Conservation (phyloP, 2,113 vertebrate species). For the Phoenicopterus ruber region DNA sequence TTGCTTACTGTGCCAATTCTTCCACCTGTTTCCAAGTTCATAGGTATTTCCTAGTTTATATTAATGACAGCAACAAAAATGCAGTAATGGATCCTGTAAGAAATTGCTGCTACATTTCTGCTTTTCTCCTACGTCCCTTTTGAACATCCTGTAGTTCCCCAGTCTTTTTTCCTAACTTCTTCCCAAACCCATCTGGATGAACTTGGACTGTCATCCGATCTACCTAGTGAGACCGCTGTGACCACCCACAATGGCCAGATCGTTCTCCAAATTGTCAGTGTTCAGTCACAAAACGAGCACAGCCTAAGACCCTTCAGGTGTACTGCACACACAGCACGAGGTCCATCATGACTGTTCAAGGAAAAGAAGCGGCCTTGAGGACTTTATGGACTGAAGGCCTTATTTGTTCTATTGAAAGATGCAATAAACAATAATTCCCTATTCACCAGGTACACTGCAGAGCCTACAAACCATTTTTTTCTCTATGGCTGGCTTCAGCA, state of each 20-base stretch:
- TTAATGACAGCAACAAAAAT: not conserved
- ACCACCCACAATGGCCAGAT: not conserved
- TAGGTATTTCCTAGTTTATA: not conserved
- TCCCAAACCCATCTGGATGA: not conserved
- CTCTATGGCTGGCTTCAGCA: not conserved
- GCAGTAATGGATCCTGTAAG: not conserved
- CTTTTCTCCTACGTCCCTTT: not conserved
- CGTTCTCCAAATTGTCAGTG: not conserved
- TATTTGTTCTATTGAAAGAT: not conserved
- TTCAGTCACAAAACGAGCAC: rapidly evolving
- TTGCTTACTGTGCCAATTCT: not conserved
- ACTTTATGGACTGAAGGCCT: too few relatives aligned
- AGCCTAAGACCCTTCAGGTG: not conserved
- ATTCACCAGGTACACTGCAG: too few relatives aligned
- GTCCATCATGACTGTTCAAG: rapidly evolving
- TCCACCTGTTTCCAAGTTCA: not conserved
- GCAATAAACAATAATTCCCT: not conserved
- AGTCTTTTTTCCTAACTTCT: not conserved
- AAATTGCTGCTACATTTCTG: not conserved
- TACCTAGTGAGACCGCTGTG: not conserved
- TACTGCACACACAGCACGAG: not conserved
- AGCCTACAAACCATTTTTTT: not conserved
- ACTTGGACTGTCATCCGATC: not conserved
- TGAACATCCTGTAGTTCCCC: not conserved
- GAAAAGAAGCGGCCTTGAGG: not conserved